Evolutionary conservation across 2,888 invertebrate species (phyloP), one percentile per base, ranked within the genome.

Genomic region (Asteroscopus sphinx): DNA sequence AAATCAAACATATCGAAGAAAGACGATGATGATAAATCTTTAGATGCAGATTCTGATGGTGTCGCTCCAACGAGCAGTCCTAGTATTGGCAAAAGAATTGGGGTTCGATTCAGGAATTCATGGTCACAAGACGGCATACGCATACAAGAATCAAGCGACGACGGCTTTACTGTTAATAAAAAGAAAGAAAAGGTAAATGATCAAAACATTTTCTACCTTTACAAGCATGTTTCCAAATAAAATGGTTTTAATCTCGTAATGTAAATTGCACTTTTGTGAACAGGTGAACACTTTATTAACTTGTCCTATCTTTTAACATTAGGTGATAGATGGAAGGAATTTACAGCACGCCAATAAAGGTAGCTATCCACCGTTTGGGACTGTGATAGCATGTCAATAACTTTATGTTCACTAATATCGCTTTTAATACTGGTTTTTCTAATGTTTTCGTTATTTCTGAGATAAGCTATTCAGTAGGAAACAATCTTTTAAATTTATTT

Each of bases 1-100:
- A 68, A 68, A 55, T 40, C 61, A 16, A 56, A 69, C 35, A 68
- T 41, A 42, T 41, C 89, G 45, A 93, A 90, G 58, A 92, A 93
- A 66, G 90, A 89, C 28, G 94, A 95, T 36, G 95, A 95, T 76
- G 88, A 89, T 1, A 92, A 91, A 68, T 89, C 89, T 1, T 47
- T 83, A 8, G 89, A 88, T 41, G 82, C 83, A 6, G 92, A 92
- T 58, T 91, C 92, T 0, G 94, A 94, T 58, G 84, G 83, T 26
- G 86, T 83, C 11, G 80, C 80, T 32, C 85, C 87, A 0, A 88
- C 86, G 11, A 90, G 86, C 58, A 90, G 87, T 64, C 89, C 88
- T 0, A 83, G 76, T 62, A 80, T 78, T 7, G 81, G 81, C 4
- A 94, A 92, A 76, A 79, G 91, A 61, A 76, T 84, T 9, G 91